Evolutionary conservation across 30 jellyfish, hydroid and myxozoan species (phyloP).

Genomic region (Hydra vulgaris): DNA sequence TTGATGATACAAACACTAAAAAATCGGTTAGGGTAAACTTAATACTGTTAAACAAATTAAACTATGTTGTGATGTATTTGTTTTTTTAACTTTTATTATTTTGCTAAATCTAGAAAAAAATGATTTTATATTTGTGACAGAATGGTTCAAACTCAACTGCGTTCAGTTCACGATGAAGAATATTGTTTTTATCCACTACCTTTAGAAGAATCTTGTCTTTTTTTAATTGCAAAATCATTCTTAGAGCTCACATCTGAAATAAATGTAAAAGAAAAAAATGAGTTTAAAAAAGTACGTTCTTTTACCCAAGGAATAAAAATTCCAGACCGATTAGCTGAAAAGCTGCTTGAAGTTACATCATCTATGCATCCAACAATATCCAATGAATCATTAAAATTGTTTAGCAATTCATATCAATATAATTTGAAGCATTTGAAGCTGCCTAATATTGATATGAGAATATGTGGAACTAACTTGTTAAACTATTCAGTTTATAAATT

Average conservation of each 20-base stretch:
- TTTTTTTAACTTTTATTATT: no score
- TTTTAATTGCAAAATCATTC: background rate
- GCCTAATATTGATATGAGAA: constrained; percentile 23
- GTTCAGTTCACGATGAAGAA: constrained; percentile 26
- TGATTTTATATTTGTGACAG: background rate
- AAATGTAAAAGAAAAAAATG: background rate
- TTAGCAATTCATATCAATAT: background rate
- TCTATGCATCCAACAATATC: background rate
- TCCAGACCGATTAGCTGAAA: constrained; percentile 26
- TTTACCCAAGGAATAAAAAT: constrained; percentile 5
- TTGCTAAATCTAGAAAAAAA: background rate
- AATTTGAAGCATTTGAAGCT: constrained; percentile 31
- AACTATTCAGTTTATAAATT: constrained; percentile 3
- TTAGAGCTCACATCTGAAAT: constrained; percentile 13
- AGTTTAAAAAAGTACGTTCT: background rate
- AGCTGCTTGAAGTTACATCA: constrained; percentile 14
- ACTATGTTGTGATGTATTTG: no score
- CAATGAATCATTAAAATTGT: constrained; percentile 14
- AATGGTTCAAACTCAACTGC: constrained; percentile 34
- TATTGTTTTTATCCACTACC: constrained; percentile 17
- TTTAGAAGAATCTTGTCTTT: constrained; percentile 24
- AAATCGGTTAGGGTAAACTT: no score
- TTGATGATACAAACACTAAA: no score
- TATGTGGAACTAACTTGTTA: constrained; percentile 18
- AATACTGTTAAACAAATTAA: no score